Evolutionary conservation across 2,113 vertebrate genomes (phyloP).

Genomic region (Apodemus sylvaticus): DNA sequence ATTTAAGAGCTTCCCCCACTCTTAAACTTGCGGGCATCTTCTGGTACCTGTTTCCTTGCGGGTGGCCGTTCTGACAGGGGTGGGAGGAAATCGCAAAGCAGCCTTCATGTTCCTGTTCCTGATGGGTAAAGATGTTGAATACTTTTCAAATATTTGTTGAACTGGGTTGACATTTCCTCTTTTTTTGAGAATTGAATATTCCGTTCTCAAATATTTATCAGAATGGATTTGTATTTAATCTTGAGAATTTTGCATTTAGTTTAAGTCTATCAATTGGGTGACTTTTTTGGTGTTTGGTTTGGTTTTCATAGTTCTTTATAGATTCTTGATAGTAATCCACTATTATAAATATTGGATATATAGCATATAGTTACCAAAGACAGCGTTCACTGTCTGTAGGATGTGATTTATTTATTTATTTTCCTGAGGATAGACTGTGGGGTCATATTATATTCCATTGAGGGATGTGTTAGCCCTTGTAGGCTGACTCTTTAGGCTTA

Average conservation of each 20-base stretch:
- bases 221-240: not conserved
- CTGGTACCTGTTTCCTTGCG: no score
- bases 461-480: not conserved
- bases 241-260: not conserved
- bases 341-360: not conserved
- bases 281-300: not conserved
- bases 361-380: no score
- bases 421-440: not conserved
- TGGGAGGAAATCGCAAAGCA: not conserved
- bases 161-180: not conserved
- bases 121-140: not conserved
- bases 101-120: not conserved
- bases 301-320: not conserved
- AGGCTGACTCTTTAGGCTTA: not conserved
- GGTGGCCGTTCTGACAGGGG: not conserved
- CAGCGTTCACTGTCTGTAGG: not conserved
- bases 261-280: not conserved
- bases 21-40: not conserved
- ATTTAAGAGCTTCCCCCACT: not conserved
- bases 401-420: not conserved
- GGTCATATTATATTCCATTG: not conserved
- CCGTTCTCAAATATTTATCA: not conserved
- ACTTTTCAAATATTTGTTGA: not conserved
- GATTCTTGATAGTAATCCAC: not conserved
- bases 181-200: not conserved